Evolutionary conservation across 2,113 vertebrate genomes (phyloP).

Genomic region (Empidonax alnorum): DNA sequence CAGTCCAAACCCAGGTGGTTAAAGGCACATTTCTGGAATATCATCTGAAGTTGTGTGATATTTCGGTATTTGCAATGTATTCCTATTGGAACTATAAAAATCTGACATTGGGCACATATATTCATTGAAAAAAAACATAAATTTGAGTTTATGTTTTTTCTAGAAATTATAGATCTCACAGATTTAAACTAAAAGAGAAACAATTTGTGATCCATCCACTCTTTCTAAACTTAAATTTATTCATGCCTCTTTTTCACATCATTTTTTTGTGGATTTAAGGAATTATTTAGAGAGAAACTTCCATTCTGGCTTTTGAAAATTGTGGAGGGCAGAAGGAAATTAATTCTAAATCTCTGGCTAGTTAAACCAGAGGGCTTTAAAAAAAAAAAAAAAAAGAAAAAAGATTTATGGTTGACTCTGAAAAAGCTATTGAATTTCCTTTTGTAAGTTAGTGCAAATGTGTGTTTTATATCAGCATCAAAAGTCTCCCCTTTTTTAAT

Average conservation of each 20-base stretch:
- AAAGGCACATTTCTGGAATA: not conserved
- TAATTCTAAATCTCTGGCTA: conserved; percentile 13
- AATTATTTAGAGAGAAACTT: not conserved
- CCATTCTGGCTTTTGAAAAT: conserved; percentile 6
- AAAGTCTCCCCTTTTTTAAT: conserved; percentile 5
- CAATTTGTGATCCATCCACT: not conserved
- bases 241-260: not conserved
- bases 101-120: not conserved
- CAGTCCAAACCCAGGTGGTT: not conserved
- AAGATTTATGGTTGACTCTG: conserved; percentile 25
- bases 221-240: conserved; percentile 21
- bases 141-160: not conserved
- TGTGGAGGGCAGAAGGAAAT: conserved; percentile 34
- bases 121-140: not conserved
- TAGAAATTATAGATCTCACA: not conserved
- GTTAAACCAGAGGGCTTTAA: not conserved
- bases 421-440: conserved; percentile 55
- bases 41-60: not conserved
- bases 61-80: not conserved
- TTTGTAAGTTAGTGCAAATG: conserved; percentile 57
- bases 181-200: conserved; percentile 13
- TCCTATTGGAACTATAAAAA: not conserved
- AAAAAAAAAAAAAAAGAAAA: conserved; percentile 32
- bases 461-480: conserved; percentile 51
- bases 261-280: not conserved